phyloP scores from a whole-genome alignment of 2,113 vertebrate species.

The Sinocyclocheilus anophthalmus region DNA sequence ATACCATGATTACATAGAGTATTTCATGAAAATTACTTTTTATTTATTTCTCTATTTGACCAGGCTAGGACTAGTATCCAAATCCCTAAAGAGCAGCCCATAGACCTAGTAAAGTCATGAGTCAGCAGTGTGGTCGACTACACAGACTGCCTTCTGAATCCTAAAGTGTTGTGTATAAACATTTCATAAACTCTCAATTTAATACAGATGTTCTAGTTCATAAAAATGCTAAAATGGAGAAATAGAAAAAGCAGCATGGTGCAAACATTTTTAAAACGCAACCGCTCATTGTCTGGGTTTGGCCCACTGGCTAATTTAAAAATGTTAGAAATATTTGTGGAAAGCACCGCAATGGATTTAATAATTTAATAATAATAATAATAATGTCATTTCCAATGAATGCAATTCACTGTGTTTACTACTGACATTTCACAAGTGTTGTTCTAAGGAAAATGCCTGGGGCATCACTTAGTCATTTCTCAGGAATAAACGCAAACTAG shows the following conservation, averaged over 20 bases:
- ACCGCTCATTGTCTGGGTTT: neutral
- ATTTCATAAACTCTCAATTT: neutral
- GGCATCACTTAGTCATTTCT: neutral
- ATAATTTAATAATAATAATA: neutral
- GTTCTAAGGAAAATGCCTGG: neutral
- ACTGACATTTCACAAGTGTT: neutral
- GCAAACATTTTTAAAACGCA: slow-evolving; percentile 3
- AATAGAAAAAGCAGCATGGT: neutral
- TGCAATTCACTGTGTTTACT: neutral
- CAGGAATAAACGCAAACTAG: neutral
- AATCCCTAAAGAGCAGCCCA: neutral
- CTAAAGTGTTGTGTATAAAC: neutral
- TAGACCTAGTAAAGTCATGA: neutral
- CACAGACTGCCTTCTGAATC: neutral
- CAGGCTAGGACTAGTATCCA: neutral
- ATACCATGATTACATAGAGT: neutral
- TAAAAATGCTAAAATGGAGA: neutral
- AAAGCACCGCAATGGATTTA: neutral
- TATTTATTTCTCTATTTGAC: neutral
- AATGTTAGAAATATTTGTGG: neutral
- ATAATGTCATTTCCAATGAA: neutral
- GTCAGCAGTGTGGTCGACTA: neutral
- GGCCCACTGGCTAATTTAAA: neutral
- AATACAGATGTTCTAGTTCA: neutral
- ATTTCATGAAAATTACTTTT: neutral